Evolutionary conservation across 2,113 vertebrate genomes (phyloP).

Genomic region (Romanogobio albipinnatus): DNA sequence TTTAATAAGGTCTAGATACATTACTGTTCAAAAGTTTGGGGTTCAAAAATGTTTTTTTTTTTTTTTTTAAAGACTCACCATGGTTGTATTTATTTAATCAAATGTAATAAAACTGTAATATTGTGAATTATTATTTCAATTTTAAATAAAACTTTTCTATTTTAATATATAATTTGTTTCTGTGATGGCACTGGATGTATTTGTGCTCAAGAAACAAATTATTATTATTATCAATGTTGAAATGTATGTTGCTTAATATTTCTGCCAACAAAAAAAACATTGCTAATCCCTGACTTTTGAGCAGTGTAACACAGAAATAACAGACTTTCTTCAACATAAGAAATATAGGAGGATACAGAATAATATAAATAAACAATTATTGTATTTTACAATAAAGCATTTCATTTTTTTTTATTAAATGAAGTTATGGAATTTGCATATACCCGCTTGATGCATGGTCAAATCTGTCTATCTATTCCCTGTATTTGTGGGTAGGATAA

Average conservation of each 20-base stretch:
- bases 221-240: too few species aligned
- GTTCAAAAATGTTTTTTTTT: too few species aligned
- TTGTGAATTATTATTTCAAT: too few species aligned
- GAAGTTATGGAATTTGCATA: neutral
- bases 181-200: too few species aligned
- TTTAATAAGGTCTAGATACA: too few species aligned
- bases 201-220: too few species aligned
- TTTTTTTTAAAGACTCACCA: too few species aligned
- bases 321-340: neutral
- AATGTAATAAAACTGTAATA: neutral
- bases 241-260: too few species aligned
- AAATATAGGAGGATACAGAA: neutral
- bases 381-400: neutral
- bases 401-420: neutral
- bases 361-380: neutral
- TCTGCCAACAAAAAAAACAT: neutral
- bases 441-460: neutral
- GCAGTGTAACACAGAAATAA: neutral
- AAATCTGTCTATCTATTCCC: neutral
- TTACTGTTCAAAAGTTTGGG: too few species aligned
- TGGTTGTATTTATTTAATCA: too few species aligned
- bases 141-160: too few species aligned
- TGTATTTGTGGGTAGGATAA: conserved; percentile 16
- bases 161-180: too few species aligned
- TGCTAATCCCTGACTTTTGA: neutral